A percentile compares a stretch with the other conserved stretches of the same genome.
These are phyloP conservation scores for Pollimyrus isidori DNA, from an alignment of 2,113 vertebrate species.

Conservation along the genomic window DNA sequence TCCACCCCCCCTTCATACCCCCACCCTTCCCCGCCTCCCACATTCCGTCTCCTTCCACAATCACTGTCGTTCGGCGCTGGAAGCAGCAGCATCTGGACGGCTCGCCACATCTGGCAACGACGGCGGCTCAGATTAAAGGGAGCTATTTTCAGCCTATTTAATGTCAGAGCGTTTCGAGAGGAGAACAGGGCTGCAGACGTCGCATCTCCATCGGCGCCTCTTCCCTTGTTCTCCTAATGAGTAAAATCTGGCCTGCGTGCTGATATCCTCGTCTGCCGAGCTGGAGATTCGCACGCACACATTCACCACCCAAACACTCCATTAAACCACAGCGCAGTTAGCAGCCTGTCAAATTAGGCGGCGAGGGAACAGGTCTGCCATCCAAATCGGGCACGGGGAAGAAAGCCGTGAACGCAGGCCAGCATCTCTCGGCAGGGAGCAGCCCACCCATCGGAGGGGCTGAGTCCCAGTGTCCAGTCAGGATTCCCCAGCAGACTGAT, in stretches of 20 bases:
- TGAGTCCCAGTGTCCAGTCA: not conserved
- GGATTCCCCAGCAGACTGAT: not conserved
- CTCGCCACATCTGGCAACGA: not conserved
- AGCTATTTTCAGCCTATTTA: slow-evolving; percentile 2
- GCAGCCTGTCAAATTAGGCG: not conserved
- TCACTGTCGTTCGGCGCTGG: not conserved
- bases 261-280: not conserved
- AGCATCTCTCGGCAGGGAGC: not conserved
- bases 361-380: not conserved
- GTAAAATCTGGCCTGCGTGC: not conserved
- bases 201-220: not conserved
- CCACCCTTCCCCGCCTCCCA: not conserved
- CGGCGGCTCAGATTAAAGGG: not conserved
- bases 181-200: not conserved
- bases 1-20: not conserved
- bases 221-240: not conserved
- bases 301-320: not conserved
- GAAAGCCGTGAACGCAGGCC: not conserved
- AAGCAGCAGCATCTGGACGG: not conserved
- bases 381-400: not conserved
- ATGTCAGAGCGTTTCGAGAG: not conserved
- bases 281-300: not conserved
- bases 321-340: not conserved
- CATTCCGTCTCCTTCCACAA: not conserved
- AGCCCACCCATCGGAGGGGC: not conserved